Evolutionary conservation across 2,888 invertebrate species (phyloP), one percentile per base, ranked within the genome.

Genomic region (Orchestes rusci): DNA sequence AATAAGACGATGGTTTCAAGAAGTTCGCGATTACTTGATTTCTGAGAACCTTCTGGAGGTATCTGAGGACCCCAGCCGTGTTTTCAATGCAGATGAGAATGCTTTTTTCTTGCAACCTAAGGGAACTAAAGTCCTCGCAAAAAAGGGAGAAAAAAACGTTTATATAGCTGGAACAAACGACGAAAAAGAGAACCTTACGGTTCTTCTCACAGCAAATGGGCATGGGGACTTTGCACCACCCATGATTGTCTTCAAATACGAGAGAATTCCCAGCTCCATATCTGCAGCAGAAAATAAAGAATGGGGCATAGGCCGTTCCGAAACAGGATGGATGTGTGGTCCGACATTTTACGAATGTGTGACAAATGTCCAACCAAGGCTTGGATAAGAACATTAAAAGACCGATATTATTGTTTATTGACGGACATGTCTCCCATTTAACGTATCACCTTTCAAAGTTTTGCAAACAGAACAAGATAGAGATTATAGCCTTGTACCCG

Each of bases 81-180:
- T 48, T 19, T 32, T 43, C 17, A 46, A 46, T 31, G 38, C 37
- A 8, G 46, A 46, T 19, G 42, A 46, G 19, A 41, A 16, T 17
- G 46, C 35, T 7, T 46, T 46, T 16, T 51, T 50, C 39, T 41
- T 65, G 2, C 59, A 59, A 16, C 37, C 37, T 4, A 37, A 53
- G 38, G 27, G 47, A 4, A 45, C 43, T 13, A 50, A 44, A 29
- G 48, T 52, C 0, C 15, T 53, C 3, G 48, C 41, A 10, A 43
- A 39, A n/a, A 52, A 33, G 20, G 53, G 50, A 12, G 39, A 12
- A 12, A 17, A 47, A 31, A 45, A 53, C 29, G 19, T 50, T 5
- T 45, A 45, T 28, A 10, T 27, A 15, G 32, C 44, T 2, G 43
- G 48, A 45, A 8, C 19, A 5, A 50, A 44, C 16, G 51, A 48